These are phyloP conservation scores for Dipodomys spectabilis DNA, from an alignment of 2,113 vertebrate species.

Conservation along the genomic window DNA sequence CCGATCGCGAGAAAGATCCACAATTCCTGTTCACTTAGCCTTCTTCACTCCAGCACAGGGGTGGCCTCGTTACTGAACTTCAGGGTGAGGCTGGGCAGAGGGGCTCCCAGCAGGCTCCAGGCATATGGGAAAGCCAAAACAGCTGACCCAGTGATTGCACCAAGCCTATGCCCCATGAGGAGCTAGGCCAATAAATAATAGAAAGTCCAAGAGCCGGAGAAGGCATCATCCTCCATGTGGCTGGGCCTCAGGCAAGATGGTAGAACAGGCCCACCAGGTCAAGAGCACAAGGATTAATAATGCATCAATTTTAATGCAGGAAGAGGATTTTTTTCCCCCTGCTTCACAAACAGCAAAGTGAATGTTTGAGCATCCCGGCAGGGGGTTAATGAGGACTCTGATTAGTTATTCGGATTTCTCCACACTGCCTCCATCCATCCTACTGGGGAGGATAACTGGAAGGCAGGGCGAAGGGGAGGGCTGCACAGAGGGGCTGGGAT, in stretches of 20 bases:
- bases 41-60: background rate
- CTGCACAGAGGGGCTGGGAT: background rate
- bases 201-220: constrained; percentile 73
- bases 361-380: constrained; percentile 93
- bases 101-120: background rate
- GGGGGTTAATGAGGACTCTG: constrained; percentile 97
- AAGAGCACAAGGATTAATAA: constrained; percentile 88
- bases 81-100: background rate
- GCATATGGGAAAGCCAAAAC: constrained; percentile 22
- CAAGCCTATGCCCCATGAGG: constrained; percentile 43
- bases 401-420: constrained; percentile 94
- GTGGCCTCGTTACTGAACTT: background rate
- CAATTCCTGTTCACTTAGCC: background rate
- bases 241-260: constrained; percentile 73
- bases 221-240: constrained; percentile 64
- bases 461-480: constrained; percentile 21
- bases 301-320: constrained; percentile 88
- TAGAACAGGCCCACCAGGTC: constrained; percentile 68
- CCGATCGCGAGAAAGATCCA: background rate
- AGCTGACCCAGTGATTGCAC: background rate
- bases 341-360: constrained; percentile 92
- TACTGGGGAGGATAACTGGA: constrained; percentile 66
- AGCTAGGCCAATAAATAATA: constrained; percentile 74
- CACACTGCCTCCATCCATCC: constrained; percentile 84
- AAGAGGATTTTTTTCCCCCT: constrained; percentile 71